These are phyloP conservation scores for Semotilus atromaculatus DNA, from an alignment of 2,797 vertebrate genomes.

Conservation along the genomic window DNA sequence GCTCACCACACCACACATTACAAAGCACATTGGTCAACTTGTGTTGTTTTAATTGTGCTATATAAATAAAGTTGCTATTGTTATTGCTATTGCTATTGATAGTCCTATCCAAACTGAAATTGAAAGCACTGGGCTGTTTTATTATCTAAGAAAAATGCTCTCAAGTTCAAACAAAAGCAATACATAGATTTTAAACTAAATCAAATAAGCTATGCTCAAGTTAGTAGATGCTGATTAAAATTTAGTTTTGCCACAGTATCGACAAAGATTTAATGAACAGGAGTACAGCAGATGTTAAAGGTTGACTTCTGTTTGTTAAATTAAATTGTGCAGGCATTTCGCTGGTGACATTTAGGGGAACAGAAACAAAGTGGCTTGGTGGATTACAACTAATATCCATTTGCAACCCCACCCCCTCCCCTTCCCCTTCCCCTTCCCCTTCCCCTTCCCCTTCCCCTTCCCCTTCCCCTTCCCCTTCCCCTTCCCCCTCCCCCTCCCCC, in stretches of 20 bases:
- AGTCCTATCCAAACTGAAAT: not conserved
- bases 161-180: constrained; percentile 8
- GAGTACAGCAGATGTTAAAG: constrained; percentile 40
- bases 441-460: not conserved
- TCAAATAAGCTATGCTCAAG: constrained; percentile 30
- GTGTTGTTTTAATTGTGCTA: no score
- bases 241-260: constrained; percentile 28
- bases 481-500: not conserved
- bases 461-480: no score
- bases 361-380: constrained; percentile 25
- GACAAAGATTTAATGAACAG: constrained; percentile 33
- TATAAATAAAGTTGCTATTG: no score
- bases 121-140: constrained; percentile 6
- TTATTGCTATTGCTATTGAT: no score
- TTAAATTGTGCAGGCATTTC: constrained; percentile 40
- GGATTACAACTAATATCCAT: constrained; percentile 28
- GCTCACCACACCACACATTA: no score
- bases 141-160: constrained; percentile 18
- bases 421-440: no score
- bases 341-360: constrained; percentile 35
- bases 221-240: constrained; percentile 38
- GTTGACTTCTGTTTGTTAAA: constrained; percentile 43
- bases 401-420: not conserved
- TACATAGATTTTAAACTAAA: constrained; percentile 12
- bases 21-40: no score